Evolutionary conservation across 2,888 invertebrate genomes (phyloP).

Genomic region (Synanthedon myopaeformis): DNA sequence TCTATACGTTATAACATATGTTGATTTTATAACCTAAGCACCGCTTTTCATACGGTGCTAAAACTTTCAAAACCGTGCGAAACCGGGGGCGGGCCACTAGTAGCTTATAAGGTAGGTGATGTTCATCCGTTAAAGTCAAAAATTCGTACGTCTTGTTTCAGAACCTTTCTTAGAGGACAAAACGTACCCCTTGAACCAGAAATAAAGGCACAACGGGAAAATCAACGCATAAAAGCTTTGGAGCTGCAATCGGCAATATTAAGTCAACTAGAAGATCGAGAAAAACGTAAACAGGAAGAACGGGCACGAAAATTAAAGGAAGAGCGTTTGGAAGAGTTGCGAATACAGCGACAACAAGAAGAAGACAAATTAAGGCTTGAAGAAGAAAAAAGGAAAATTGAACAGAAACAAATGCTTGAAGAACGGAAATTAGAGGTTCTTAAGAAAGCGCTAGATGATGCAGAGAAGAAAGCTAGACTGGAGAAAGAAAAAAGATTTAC

Average conservation of each 20-base stretch:
- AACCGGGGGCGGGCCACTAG: too few relatives aligned
- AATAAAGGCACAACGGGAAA: constrained; percentile 84
- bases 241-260: constrained; percentile 89
- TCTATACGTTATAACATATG: too few relatives aligned
- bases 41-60: too few relatives aligned
- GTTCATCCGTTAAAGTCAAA: background rate
- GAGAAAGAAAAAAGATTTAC: constrained; percentile 71
- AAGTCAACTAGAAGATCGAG: constrained; percentile 86
- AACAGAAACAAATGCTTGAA: constrained; percentile 79
- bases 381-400: constrained; percentile 74
- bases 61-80: too few relatives aligned
- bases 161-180: constrained; percentile 85
- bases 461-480: constrained; percentile 78
- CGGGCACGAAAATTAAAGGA: constrained; percentile 78
- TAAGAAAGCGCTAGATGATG: constrained; percentile 81
- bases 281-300: constrained; percentile 80
- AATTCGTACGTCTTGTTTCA: constrained; percentile 19
- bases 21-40: too few relatives aligned
- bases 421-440: constrained; percentile 80
- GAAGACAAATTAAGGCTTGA: constrained; percentile 76
- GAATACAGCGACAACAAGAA: constrained; percentile 80
- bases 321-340: constrained; percentile 84
- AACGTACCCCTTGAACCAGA: constrained; percentile 86
- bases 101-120: background rate
- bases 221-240: constrained; percentile 83